Evolutionary conservation across 1,140 invertebrate genomes (phyloP).

Genomic region (Conus betulinus): DNA sequence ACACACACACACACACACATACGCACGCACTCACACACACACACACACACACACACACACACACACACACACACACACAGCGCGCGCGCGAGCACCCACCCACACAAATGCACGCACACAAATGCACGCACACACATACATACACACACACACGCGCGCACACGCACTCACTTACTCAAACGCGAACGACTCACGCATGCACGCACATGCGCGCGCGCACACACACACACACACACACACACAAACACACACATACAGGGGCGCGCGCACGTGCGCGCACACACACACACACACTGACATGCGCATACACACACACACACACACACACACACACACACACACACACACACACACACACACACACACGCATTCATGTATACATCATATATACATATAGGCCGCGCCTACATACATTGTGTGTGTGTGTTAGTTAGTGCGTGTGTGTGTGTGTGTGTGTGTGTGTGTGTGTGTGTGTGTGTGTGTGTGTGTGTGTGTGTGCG

Average conservation of each 20-base stretch:
- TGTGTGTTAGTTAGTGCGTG: background rate
- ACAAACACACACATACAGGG: background rate
- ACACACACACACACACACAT: background rate
- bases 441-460: constrained; percentile 8
- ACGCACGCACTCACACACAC: background rate
- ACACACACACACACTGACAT: background rate
- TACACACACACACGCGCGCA: background rate
- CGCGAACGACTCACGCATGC: background rate
- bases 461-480: too few relatives aligned
- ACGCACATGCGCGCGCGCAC: background rate
- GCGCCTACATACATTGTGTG: too few relatives aligned
- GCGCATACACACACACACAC: background rate
- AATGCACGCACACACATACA: background rate
- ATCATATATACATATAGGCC: too few relatives aligned
- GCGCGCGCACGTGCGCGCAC: background rate
- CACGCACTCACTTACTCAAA: too few relatives aligned
- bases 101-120: background rate
- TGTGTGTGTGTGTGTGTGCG: background rate
- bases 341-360: too few relatives aligned
- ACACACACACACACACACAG: constrained; percentile 5
- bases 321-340: background rate
- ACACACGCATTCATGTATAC: too few relatives aligned
- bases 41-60: constrained; percentile 13
- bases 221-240: constrained; percentile 7
- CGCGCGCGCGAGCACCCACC: background rate